Evolutionary conservation across 2,797 vertebrate genomes (phyloP).

Genomic region (Botia almorhae): DNA sequence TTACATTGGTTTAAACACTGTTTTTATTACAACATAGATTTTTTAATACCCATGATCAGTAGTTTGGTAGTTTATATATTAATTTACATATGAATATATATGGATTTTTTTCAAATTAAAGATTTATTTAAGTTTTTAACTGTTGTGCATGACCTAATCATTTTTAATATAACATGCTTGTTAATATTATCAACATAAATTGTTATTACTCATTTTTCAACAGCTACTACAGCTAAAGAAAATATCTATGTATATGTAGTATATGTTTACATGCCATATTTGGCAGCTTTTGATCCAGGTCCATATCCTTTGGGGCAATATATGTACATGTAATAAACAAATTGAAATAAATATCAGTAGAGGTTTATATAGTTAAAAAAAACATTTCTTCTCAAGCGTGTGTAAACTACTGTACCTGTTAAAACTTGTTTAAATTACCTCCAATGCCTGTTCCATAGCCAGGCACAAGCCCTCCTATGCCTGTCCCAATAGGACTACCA

Average conservation of each 20-base stretch:
- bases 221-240: too few species aligned
- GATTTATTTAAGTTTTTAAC: too few species aligned
- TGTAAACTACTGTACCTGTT: slow-evolving; percentile 10
- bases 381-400: not conserved
- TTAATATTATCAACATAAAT: too few species aligned
- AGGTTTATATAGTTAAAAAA: slow-evolving; percentile 1
- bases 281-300: slow-evolving; percentile 72
- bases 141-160: too few species aligned
- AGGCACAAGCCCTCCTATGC: slow-evolving; percentile 47
- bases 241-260: not conserved
- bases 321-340: slow-evolving; percentile 8
- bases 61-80: too few species aligned
- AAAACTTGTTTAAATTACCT: slow-evolving; percentile 10
- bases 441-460: slow-evolving; percentile 68
- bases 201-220: too few species aligned
- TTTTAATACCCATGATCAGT: not conserved
- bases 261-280: slow-evolving; percentile 71
- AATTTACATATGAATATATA: too few species aligned
- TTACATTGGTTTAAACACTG: not conserved
- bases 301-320: slow-evolving; percentile 68
- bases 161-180: too few species aligned
- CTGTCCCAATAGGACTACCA: slow-evolving; percentile 40
- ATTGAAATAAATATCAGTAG: slow-evolving; percentile 13
- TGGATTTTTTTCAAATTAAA: too few species aligned
- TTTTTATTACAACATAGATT: not conserved